Conservation (phyloP, 2,888 invertebrate genomes). For the Mongoloraphidia duomilia region DNA sequence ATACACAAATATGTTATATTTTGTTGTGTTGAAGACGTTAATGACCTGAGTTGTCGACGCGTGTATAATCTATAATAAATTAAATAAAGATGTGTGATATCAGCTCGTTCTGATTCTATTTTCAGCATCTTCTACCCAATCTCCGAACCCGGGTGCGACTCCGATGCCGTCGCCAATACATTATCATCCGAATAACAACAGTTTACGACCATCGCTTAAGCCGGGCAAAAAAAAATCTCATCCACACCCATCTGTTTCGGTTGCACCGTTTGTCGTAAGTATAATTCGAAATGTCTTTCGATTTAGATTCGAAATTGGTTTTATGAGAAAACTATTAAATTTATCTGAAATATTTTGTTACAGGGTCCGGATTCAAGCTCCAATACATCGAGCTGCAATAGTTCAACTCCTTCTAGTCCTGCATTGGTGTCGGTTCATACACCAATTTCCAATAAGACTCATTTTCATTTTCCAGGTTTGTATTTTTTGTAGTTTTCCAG, state of each 20-base stretch:
- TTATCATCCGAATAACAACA: conserved; percentile 24
- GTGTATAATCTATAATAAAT: no score
- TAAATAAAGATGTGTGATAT: no score
- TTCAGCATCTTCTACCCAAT: conserved; percentile 20
- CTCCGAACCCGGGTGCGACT: conserved; percentile 34
- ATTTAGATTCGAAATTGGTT: no score
- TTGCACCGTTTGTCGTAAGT: conserved; percentile 40
- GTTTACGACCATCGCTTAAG: conserved; percentile 17
- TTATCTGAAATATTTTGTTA: conserved; percentile 15
- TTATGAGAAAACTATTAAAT: not conserved
- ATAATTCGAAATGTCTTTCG: conserved; percentile 1
- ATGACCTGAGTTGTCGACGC: no score
- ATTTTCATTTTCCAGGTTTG: conserved; percentile 68
- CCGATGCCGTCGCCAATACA: conserved; percentile 27
- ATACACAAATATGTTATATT: no score
- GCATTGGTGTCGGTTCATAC: conserved; percentile 46
- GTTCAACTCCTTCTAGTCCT: conserved; percentile 91
- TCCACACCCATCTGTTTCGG: conserved; percentile 39
- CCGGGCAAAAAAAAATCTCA: conserved; percentile 38
- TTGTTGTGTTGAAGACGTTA: no score
- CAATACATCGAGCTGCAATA: conserved; percentile 90
- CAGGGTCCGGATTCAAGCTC: conserved; percentile 78
- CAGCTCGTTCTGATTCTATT: not conserved
- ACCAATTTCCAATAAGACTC: conserved; percentile 35
- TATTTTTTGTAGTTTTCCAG: conserved; percentile 1